phyloP scores from a whole-genome alignment of 2,797 vertebrate species.

The Micrastur ruficollis region DNA sequence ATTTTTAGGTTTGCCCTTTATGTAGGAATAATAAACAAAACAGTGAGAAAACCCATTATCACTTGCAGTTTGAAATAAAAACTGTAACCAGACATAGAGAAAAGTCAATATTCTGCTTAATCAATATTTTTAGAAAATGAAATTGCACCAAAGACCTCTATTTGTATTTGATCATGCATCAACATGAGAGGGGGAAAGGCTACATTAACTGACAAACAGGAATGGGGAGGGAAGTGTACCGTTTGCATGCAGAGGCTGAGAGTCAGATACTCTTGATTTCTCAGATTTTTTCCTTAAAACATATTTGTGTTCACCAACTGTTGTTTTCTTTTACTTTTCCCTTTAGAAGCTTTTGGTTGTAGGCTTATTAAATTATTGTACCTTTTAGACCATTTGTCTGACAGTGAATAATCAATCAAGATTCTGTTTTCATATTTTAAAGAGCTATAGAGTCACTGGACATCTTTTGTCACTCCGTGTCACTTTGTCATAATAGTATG shows the following conservation, averaged over 20 bases:
- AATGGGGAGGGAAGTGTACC: neutral
- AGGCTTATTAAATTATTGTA: slow-evolving; percentile 9
- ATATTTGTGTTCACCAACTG: neutral
- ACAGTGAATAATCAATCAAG: slow-evolving; percentile 22
- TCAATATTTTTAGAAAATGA: neutral
- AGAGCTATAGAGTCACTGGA: slow-evolving; percentile 1
- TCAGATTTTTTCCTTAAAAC: neutral
- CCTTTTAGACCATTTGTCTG: neutral
- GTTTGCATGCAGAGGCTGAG: neutral
- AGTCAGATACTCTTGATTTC: neutral
- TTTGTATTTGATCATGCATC: neutral
- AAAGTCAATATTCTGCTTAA: neutral
- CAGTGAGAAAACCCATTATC: neutral
- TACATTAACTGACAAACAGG: neutral
- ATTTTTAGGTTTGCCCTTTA: neutral
- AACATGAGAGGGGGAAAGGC: neutral
- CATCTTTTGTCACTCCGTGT: slow-evolving; percentile 20
- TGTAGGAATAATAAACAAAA: neutral
- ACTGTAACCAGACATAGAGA: neutral
- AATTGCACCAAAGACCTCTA: neutral
- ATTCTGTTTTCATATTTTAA: slow-evolving; percentile 21
- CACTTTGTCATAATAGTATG: neutral
- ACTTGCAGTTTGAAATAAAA: neutral
- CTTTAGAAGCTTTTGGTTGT: neutral
- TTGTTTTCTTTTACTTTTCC: neutral